A percentile compares a stretch with the other conserved stretches of the same genome.
phyloP scores from a whole-genome alignment of 2,113 vertebrate genomes.

The Anguilla rostrata region DNA sequence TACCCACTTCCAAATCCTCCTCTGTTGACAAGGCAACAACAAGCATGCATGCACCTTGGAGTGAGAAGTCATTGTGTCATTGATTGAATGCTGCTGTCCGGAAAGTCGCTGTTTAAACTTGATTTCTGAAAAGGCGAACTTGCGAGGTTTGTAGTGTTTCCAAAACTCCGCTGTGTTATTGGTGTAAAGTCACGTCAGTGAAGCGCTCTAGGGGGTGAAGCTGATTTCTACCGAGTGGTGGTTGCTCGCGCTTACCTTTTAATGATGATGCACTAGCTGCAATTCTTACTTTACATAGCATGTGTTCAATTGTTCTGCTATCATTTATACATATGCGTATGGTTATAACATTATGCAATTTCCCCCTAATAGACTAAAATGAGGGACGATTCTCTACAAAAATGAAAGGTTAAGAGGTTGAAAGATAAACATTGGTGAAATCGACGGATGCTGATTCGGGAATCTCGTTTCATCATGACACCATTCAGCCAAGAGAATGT shows the following conservation, averaged over 20 bases:
- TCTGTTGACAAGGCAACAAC: not conserved
- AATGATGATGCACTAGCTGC: not conserved
- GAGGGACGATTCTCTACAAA: constrained; percentile 59
- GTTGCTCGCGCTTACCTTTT: not conserved
- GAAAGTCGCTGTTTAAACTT: not conserved
- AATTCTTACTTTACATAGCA: not conserved
- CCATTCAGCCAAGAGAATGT: constrained; percentile 92
- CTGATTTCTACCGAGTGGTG: not conserved
- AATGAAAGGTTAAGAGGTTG: constrained; percentile 52
- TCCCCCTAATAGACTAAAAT: constrained; percentile 44
- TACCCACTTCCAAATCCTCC: not conserved
- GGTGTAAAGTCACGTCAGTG: not conserved
- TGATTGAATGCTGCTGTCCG: not conserved
- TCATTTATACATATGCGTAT: not conserved
- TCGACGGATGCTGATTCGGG: constrained; percentile 44
- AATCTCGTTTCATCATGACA: constrained; percentile 76
- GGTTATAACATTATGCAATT: not conserved
- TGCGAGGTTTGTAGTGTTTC: not conserved
- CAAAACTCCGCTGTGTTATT: not conserved
- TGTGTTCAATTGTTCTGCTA: not conserved
- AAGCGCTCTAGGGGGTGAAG: not conserved
- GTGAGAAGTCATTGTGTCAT: not conserved
- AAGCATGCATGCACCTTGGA: not conserved
- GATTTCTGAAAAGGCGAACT: not conserved
- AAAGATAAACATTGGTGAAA: constrained; percentile 62